Base-by-base conservation (phyloP, 2,113 vertebrate species). In the Xiphias gladius region DNA sequence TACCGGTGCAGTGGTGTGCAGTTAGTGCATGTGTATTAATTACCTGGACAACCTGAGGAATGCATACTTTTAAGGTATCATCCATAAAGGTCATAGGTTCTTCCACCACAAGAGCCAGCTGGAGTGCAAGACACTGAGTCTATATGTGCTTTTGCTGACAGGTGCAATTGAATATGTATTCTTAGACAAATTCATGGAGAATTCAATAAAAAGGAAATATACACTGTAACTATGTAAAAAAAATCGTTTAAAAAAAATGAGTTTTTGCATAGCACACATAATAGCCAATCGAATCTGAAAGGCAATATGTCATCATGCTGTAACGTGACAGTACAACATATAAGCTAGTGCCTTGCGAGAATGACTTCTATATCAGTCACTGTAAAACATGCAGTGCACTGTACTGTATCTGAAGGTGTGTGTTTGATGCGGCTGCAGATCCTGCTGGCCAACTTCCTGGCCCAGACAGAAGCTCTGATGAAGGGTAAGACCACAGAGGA, bases 401-500 rank as follows among this genome's bases (percentile, higher is more conserved):
- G 28, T 30, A 16, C 22, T 82, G 28, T 67, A 20, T 72, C 46
- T 83, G 54, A 74, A 24, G 10, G 0, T 65, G 32, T 13, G 14
- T 76, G 35, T 77, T 19, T 72, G 2, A 43, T 76, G 61, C 65
- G 48, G 16, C n/a, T 79, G 24, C 46, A 99, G 98, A 99, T 99
- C 89, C 95, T 99, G 76, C 64, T 97, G 90, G 96, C 97, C 39
- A 99, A 99, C 92, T 99, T 99, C 89, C 94, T 99, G 81, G 98
- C 98, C 55, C 98, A 99, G 94, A 99, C 97, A 0, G 98, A 99
- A 88, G 98, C 98, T 24, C 75, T 99, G 90, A 99, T 99, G 98
- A 99, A 94, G 77, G 98, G 98, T 3, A 99, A 99, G 87, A 97
- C 96, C 0, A 84, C 94, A 0, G 97, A 97, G 2, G 98, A 99